Conservation (phyloP, 92 coral and sea anemone genomes). For the Phenganax subtilis region DNA sequence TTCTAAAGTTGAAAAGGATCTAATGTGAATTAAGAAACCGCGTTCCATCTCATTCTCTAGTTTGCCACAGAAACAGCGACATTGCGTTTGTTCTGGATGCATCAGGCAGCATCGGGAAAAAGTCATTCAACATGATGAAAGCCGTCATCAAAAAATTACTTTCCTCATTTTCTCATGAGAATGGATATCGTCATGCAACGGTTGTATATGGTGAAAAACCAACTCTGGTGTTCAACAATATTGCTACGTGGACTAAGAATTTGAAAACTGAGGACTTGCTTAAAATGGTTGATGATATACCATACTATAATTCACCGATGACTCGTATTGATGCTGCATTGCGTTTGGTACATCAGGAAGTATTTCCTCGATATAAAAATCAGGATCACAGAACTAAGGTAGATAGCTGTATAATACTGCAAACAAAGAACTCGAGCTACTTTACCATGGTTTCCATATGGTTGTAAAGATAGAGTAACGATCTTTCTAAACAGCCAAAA, state of each 20-base stretch:
- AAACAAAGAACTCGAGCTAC: too few relatives aligned
- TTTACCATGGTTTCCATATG: too few relatives aligned
- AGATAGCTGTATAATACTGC: background rate
- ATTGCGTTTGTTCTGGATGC: conserved; percentile 37
- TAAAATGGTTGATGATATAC: conserved; percentile 1
- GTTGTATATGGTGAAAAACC: conserved; percentile 32
- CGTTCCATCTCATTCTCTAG: background rate
- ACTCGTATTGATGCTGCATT: conserved; percentile 34
- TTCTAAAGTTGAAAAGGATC: too few relatives aligned
- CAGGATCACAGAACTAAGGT: conserved; percentile 21
- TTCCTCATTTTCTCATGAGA: conserved; percentile 17
- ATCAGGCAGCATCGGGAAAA: conserved; percentile 35
- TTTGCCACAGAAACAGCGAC: conserved; percentile 25
- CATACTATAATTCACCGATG: conserved; percentile 31
- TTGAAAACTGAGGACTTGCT: conserved; percentile 12
- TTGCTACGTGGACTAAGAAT: background rate
- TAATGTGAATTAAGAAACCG: background rate
- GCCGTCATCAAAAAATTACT: conserved; percentile 22
- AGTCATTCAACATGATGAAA: conserved; percentile 20
- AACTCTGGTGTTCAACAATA: conserved; percentile 23
- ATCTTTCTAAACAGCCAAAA: too few relatives aligned
- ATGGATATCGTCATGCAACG: conserved; percentile 34
- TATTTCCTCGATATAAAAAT: background rate
- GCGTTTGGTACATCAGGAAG: conserved; percentile 16
- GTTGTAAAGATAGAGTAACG: too few relatives aligned